phyloP scores from a whole-genome alignment of 2,113 vertebrate genomes.

The Apteryx owenii region DNA sequence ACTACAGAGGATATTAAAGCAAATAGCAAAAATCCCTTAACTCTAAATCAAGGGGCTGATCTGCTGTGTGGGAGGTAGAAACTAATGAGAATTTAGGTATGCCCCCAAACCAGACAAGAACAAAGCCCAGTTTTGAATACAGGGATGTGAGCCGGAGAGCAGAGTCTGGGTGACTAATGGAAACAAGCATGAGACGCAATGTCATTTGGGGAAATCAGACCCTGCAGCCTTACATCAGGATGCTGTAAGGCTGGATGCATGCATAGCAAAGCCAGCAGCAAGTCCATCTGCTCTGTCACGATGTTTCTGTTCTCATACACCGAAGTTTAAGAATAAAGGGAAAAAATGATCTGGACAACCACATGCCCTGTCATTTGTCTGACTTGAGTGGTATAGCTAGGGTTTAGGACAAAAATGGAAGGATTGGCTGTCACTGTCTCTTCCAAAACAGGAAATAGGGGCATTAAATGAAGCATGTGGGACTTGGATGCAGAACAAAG shows the following conservation, averaged over 20 bases:
- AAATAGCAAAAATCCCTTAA: background rate
- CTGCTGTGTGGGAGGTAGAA: background rate
- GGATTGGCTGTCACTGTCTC: background rate
- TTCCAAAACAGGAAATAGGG: background rate
- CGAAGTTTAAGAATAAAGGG: background rate
- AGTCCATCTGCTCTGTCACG: background rate
- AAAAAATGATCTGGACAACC: background rate
- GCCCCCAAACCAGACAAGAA: background rate
- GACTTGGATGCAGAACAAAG: background rate
- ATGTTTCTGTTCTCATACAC: background rate
- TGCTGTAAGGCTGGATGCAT: background rate
- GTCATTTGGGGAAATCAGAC: background rate
- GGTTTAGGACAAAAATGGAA: background rate
- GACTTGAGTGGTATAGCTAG: background rate
- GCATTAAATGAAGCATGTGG: background rate
- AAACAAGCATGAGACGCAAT: background rate
- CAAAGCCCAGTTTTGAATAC: background rate
- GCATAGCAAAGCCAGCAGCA: background rate
- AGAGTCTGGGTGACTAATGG: background rate
- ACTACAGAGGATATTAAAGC: background rate
- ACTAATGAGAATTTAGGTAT: background rate
- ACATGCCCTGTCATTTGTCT: background rate
- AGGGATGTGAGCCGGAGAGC: background rate
- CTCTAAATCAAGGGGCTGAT: background rate
- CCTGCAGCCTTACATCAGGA: accelerated